A percentile compares a stretch with the other conserved stretches of the same genome.
Conservation (phyloP, 2,888 invertebrate genomes). For the Endomychus coccineus region DNA sequence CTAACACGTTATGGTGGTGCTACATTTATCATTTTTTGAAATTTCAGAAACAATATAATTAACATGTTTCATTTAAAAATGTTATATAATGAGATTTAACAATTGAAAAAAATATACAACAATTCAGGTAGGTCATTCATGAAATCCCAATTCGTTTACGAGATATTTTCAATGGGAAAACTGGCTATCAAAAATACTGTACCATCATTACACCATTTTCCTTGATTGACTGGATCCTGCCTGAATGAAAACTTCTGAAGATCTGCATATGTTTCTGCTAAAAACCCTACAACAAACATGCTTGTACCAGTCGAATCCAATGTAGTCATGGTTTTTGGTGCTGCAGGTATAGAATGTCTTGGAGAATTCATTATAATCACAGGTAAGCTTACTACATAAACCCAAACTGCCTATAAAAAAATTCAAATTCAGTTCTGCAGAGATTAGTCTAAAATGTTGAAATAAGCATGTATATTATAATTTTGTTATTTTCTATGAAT, state of each 20-base stretch:
- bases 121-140: too few species aligned
- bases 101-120: too few species aligned
- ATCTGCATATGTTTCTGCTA: slow-evolving; percentile 87
- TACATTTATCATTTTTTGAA: too few species aligned
- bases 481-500: too few species aligned
- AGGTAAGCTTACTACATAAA: slow-evolving; percentile 82
- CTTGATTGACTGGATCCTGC: slow-evolving; percentile 80
- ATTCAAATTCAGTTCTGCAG: not conserved
- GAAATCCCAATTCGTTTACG: too few species aligned
- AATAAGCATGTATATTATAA: too few species aligned
- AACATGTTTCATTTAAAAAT: too few species aligned
- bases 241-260: slow-evolving; percentile 87
- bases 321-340: slow-evolving; percentile 80
- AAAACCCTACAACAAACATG: slow-evolving; percentile 74
- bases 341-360: slow-evolving; percentile 65
- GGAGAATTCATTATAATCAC: slow-evolving; percentile 87
- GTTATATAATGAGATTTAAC: too few species aligned
- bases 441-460: too few species aligned
- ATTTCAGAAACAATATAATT: too few species aligned
- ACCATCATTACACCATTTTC: slow-evolving; percentile 90
- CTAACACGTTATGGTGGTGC: too few species aligned
- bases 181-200: slow-evolving; percentile 24
- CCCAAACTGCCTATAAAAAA: slow-evolving; percentile 75
- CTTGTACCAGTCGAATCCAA: slow-evolving; percentile 80
- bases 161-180: too few species aligned